Percentiles rank a stretch among this genome's conserved stretches.
Evolutionary conservation across 2,888 invertebrate genomes (phyloP).

Genomic region (Periphyllus acericola): DNA sequence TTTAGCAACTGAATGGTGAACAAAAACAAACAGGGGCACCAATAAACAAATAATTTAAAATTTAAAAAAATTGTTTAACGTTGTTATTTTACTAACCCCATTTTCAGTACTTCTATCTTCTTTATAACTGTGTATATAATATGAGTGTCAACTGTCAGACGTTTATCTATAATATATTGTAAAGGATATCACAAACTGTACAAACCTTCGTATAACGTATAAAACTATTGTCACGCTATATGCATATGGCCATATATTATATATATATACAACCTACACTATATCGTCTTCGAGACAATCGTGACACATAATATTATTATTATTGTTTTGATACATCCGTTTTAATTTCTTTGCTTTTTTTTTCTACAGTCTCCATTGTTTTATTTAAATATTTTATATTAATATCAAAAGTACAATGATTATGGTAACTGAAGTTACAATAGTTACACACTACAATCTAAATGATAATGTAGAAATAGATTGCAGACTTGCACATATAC

Average conservation of each 20-base stretch:
- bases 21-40: too few relatives aligned
- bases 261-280: not conserved
- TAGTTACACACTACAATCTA: not conserved
- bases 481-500: not conserved
- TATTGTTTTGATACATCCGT: conserved; percentile 23
- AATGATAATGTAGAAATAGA: not conserved
- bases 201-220: not conserved
- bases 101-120: too few relatives aligned
- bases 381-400: conserved; percentile 4
- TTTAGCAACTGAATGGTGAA: too few relatives aligned
- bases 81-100: too few relatives aligned
- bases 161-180: too few relatives aligned
- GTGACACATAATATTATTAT: conserved; percentile 13
- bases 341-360: conserved; percentile 3
- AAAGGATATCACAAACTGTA: too few relatives aligned
- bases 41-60: too few relatives aligned
- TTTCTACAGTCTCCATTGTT: conserved; percentile 1
- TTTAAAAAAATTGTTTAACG: too few relatives aligned
- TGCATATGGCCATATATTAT: not conserved
- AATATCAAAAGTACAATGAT: not conserved
- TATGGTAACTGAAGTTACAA: not conserved
- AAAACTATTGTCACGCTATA: not conserved
- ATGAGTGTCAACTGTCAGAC: too few relatives aligned
- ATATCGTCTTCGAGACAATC: conserved; percentile 11
- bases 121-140: too few relatives aligned